Evolutionary conservation across 2,888 invertebrate species (phyloP).

Genomic region (Holacanthella duospinosa): DNA sequence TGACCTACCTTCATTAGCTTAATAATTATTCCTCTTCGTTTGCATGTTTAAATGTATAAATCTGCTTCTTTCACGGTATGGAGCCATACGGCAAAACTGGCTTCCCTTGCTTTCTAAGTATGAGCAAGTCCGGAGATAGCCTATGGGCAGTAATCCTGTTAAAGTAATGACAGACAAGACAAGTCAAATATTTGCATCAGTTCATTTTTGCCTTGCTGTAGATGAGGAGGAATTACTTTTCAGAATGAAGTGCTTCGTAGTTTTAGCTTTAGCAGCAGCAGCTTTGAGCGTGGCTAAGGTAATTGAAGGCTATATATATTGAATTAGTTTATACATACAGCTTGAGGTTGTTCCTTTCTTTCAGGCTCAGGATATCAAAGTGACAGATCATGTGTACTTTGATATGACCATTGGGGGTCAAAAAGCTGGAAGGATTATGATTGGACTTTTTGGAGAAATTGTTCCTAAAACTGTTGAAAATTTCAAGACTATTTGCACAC

Average conservation of each 20-base stretch:
- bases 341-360: slow-evolving; percentile 36
- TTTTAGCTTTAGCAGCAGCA: background rate
- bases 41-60: too few species aligned
- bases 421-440: slow-evolving; percentile 61
- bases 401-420: slow-evolving; percentile 65
- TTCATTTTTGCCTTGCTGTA: background rate
- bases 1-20: too few species aligned
- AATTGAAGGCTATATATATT: background rate
- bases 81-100: too few species aligned
- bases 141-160: slow-evolving; percentile 3
- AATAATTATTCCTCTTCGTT: too few species aligned
- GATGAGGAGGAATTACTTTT: background rate
- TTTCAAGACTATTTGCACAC: slow-evolving; percentile 67
- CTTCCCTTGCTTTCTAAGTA: too few species aligned
- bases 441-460: slow-evolving; percentile 79
- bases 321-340: background rate
- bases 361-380: slow-evolving; percentile 53
- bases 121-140: background rate
- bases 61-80: too few species aligned
- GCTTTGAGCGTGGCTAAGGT: background rate
- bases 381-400: slow-evolving; percentile 71
- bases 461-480: slow-evolving; percentile 78
- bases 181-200: background rate
- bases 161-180: background rate
- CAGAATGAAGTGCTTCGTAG: background rate